Conservation (phyloP, 2,888 invertebrate species). For the Ellobium chinense region DNA sequence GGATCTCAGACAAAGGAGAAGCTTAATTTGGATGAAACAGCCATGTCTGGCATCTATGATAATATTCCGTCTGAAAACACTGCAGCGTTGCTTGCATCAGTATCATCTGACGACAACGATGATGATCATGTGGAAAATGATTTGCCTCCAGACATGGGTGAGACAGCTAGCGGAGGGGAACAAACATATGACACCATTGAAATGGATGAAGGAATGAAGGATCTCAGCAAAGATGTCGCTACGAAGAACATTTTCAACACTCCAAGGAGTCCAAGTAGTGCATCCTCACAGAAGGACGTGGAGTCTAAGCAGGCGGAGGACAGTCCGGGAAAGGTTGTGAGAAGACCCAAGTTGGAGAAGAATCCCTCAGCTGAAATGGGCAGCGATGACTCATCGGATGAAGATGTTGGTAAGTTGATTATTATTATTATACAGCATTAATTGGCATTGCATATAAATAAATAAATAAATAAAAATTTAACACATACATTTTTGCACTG, state of each 20-base stretch:
- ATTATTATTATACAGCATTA: too few relatives aligned
- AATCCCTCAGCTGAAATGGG: slow-evolving; percentile 47
- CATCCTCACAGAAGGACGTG: neutral
- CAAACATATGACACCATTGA: neutral
- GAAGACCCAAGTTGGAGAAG: slow-evolving; percentile 32
- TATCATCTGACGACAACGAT: slow-evolving; percentile 28
- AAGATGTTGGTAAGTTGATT: slow-evolving; percentile 64
- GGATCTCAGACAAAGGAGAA: neutral
- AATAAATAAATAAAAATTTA: too few relatives aligned
- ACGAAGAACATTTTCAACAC: neutral
- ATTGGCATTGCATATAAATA: too few relatives aligned
- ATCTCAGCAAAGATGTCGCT: neutral
- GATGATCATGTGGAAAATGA: neutral
- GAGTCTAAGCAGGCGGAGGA: neutral
- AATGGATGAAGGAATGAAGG: neutral
- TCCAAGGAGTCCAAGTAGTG: neutral
- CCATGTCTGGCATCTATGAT: neutral
- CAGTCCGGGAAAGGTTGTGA: slow-evolving; percentile 14
- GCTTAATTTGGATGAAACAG: neutral
- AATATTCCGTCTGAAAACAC: too few relatives aligned
- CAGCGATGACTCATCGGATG: slow-evolving; percentile 68
- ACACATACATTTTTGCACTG: too few relatives aligned
- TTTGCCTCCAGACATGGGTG: neutral
- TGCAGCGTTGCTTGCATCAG: neutral
- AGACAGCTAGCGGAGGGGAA: neutral